These are phyloP conservation scores for Gallinago stenura DNA, from an alignment of 2,797 vertebrate genomes.

Conservation along the genomic window DNA sequence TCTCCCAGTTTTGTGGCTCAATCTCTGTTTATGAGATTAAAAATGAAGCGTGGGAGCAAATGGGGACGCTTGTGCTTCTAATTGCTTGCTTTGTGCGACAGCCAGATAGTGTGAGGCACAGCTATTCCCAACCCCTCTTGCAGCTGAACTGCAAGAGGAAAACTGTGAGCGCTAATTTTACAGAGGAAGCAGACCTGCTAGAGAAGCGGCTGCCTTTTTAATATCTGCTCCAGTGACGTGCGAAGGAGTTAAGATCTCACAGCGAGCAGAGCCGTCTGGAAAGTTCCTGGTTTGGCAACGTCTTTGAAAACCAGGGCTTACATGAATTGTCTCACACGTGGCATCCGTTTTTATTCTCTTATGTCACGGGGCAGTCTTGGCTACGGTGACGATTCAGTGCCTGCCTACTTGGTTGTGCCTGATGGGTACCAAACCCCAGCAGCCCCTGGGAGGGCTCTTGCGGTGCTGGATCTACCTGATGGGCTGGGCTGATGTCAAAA, in stretches of 20 bases:
- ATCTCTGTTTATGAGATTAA: slow-evolving; percentile 15
- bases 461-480: not conserved
- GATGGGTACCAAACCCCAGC: not conserved
- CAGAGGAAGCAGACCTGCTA: not conserved
- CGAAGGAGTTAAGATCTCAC: not conserved
- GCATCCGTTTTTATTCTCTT: not conserved
- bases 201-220: not conserved
- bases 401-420: not conserved
- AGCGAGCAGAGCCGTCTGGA: not conserved
- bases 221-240: not conserved
- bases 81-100: slow-evolving; percentile 21
- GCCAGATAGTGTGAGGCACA: not conserved
- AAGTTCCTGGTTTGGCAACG: not conserved
- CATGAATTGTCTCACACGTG: not conserved
- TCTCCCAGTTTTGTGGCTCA: not conserved
- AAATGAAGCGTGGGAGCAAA: slow-evolving; percentile 1
- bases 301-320: not conserved
- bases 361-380: accelerated
- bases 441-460: not conserved
- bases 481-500: not conserved
- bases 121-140: slow-evolving; percentile 7
- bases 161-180: not conserved
- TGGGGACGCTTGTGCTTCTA: slow-evolving; percentile 6
- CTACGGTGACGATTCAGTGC: not conserved
- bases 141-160: slow-evolving; percentile 14